These are phyloP conservation scores for Phocides pigmalion DNA, from an alignment of 1,140 invertebrate species.

Conservation along the genomic window DNA sequence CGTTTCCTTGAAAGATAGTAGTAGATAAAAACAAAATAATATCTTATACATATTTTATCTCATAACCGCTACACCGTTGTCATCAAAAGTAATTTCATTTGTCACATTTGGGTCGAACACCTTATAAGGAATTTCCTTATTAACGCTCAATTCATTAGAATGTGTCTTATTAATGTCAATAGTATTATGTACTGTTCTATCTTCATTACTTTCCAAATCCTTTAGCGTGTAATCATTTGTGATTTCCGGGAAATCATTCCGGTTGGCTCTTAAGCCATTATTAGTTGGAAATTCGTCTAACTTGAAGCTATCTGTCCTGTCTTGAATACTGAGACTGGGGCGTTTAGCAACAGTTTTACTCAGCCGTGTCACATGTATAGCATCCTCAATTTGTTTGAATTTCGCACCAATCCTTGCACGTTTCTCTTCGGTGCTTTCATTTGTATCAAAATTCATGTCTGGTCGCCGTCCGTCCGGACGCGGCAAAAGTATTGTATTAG, in stretches of 20 bases:
- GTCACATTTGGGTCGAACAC: too few relatives aligned
- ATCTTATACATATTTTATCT: too few relatives aligned
- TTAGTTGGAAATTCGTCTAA: too few relatives aligned
- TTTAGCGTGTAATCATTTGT: not conserved
- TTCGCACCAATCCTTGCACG: slow-evolving; percentile 42
- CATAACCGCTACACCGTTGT: too few relatives aligned
- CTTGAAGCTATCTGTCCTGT: too few relatives aligned
- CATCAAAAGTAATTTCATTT: too few relatives aligned
- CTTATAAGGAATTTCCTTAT: too few relatives aligned
- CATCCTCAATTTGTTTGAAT: slow-evolving; percentile 46
- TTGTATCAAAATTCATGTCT: slow-evolving; percentile 59
- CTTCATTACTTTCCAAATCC: slow-evolving; percentile 3
- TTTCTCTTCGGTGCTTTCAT: slow-evolving; percentile 60
- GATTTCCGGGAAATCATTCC: not conserved
- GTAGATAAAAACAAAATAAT: not conserved
- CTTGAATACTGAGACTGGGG: slow-evolving; percentile 18
- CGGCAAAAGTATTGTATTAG: slow-evolving; percentile 58
- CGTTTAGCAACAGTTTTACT: slow-evolving; percentile 10
- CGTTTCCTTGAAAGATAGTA: too few relatives aligned
- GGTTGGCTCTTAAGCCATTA: too few relatives aligned
- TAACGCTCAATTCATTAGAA: too few relatives aligned
- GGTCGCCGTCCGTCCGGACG: slow-evolving; percentile 36
- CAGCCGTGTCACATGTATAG: slow-evolving; percentile 20
- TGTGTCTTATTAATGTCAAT: too few relatives aligned
- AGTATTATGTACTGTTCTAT: not conserved